Percentiles rank a stretch among this genome's conserved stretches.
phyloP scores from a whole-genome alignment of 2,113 vertebrate species.

The Anolis sagrei region DNA sequence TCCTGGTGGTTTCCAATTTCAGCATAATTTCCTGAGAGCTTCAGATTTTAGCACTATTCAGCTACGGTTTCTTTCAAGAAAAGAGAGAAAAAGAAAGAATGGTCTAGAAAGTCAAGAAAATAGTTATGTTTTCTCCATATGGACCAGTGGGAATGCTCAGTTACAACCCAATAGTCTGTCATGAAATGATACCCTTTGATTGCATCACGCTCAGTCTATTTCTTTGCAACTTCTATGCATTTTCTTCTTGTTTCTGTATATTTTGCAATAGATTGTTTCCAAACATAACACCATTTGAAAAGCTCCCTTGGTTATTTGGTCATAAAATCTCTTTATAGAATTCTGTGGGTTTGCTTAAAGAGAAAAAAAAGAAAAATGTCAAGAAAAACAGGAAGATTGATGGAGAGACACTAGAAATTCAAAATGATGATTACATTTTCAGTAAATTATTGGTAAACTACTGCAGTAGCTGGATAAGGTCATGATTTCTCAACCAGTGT shows the following conservation, averaged over 20 bases:
- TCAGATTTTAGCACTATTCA: constrained; percentile 64
- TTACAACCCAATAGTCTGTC: constrained; percentile 50
- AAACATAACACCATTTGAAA: constrained; percentile 46
- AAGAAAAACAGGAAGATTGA: constrained; percentile 5
- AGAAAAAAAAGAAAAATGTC: not conserved
- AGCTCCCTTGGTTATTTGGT: not conserved
- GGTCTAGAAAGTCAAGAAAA: constrained; percentile 60
- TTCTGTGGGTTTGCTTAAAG: not conserved
- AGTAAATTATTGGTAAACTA: not conserved
- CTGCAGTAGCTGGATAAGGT: not conserved
- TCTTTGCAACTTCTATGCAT: constrained; percentile 56
- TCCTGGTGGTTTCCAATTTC: constrained; percentile 76
- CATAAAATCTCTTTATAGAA: constrained; percentile 18
- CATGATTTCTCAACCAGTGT: not conserved
- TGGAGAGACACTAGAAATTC: not conserved
- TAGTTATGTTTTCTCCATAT: constrained; percentile 43
- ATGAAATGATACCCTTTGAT: constrained; percentile 56
- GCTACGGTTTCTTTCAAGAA: constrained; percentile 47
- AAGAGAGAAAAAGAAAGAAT: constrained; percentile 31
- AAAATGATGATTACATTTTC: not conserved
- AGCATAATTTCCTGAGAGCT: constrained; percentile 72
- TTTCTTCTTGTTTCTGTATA: constrained; percentile 51
- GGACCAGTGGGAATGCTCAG: constrained; percentile 49
- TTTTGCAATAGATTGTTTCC: constrained; percentile 43
- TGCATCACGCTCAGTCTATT: constrained; percentile 59